These are phyloP conservation scores for Brachyhypopomus occidentalis DNA, from an alignment of 2,113 vertebrate genomes.

Conservation along the genomic window DNA sequence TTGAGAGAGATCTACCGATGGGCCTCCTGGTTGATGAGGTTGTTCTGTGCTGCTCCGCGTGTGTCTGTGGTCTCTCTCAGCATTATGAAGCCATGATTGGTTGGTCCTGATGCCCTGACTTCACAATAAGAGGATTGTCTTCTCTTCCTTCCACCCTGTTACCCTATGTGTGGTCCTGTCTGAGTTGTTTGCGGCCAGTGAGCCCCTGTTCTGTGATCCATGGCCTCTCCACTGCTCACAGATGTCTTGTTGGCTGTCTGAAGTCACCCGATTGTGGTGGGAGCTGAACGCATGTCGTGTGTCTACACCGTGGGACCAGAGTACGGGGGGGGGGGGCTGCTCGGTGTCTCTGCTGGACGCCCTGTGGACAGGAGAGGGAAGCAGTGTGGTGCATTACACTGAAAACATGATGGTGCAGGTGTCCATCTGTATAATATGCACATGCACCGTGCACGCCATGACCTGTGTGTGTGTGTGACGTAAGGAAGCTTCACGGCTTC, in stretches of 20 bases:
- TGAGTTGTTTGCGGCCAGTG: neutral
- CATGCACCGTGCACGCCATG: neutral
- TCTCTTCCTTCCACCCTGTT: neutral
- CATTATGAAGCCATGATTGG: too few species aligned
- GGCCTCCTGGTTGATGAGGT: too few species aligned
- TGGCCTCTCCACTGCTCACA: neutral
- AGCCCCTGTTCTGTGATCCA: neutral
- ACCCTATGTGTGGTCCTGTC: neutral
- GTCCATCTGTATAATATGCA: slow-evolving; percentile 14
- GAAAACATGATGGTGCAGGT: slow-evolving; percentile 12
- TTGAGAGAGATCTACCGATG: too few species aligned
- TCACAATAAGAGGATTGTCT: neutral
- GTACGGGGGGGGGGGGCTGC: neutral
- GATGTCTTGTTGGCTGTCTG: neutral
- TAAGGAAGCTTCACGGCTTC: neutral
- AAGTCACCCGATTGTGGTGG: neutral
- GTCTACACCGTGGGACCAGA: neutral
- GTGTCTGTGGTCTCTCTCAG: too few species aligned
- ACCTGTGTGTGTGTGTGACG: neutral
- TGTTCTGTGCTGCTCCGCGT: too few species aligned
- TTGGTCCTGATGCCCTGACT: too few species aligned
- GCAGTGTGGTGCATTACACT: slow-evolving; percentile 4
- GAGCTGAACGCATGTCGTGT: neutral
- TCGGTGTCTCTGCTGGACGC: neutral
- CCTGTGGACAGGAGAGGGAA: slow-evolving; percentile 10